phyloP scores from a whole-genome alignment of 2,113 vertebrate genomes.

The Lepidiolamprologus cunningtoni region DNA sequence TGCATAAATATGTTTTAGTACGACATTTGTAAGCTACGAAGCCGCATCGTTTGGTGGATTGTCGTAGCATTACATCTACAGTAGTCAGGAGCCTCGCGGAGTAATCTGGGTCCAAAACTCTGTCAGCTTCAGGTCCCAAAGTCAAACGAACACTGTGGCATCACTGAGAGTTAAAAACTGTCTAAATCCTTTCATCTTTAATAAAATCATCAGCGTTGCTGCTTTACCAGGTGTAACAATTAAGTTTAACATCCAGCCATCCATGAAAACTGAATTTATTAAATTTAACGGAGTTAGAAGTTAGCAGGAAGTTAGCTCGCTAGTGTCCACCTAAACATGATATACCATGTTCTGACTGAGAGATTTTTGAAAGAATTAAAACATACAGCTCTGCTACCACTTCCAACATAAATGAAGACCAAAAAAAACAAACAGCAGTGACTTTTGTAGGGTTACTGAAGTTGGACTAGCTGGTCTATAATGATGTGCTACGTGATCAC shows the following conservation, averaged over 20 bases:
- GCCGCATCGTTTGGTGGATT: fast-evolving
- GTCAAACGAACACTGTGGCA: not conserved
- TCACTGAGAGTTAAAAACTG: not conserved
- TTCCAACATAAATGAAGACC: not conserved
- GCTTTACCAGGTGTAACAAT: not conserved
- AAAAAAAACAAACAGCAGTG: not conserved
- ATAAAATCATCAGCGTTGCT: fast-evolving
- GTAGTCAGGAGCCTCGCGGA: fast-evolving
- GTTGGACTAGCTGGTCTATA: not conserved
- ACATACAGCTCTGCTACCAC: fast-evolving
- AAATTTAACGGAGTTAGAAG: not conserved
- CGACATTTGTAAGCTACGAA: too few species aligned
- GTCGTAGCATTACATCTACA: not conserved
- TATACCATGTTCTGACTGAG: not conserved
- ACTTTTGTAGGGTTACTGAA: not conserved
- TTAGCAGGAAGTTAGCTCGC: not conserved
- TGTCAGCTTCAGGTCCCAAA: not conserved
- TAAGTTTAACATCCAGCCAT: not conserved
- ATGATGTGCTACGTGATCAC: not conserved
- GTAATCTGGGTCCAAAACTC: not conserved
- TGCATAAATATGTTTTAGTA: not conserved
- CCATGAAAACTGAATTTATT: not conserved
- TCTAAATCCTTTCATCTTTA: not conserved
- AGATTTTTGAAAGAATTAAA: not conserved
- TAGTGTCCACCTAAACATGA: not conserved